Evolutionary conservation across 2,797 vertebrate genomes (phyloP), one percentile per base, ranked within the genome.

Genomic region (Melanotaenia maccullochi): DNA sequence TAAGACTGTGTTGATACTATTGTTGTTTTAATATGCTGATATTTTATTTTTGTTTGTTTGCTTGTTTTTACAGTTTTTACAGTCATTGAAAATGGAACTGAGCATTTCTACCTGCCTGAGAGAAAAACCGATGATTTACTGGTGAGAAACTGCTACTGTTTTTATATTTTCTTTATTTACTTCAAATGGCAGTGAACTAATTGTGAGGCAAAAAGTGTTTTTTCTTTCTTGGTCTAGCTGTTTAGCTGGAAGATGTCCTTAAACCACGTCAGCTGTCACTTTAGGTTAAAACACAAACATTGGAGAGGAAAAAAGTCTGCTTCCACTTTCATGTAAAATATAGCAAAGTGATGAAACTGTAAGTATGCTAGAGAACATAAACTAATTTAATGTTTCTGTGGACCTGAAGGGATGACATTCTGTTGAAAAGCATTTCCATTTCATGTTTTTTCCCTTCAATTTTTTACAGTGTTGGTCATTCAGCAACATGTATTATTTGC

Each of bases 51-150:
- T 59, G 24, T 44, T 70, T 58, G 52, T 25, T 57, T 57, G 20
- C 91, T 57, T 70, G 28, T 66, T 42, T 59, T 51, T 60, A 49
- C 71, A 99, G 97, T 99, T 86, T 99, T 99, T 90, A 94, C 94
- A 11, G 95, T 96, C 33, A 87, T 97, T 1, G 96, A 98, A 93
- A 98, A 99, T 0, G 97, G 97, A 79, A 95, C 91, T 0, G 94
- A 96, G 32, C 91, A 92, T 82, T 95, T 95, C 83, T 78, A 90
- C 80, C 87, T 85, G 84, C 94, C 95, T 73, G 96, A 96, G 85
- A 91, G 90, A 76, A 96, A 94, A 87, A 80, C 65, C 1, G 88
- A 94, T 51, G 82, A 90, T 64, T 91, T 94, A 38, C 88, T 69
- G 93, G 96, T 97, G 92, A 90, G 42, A 20, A 20, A 44, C 2